Evolutionary conservation across 2,113 vertebrate genomes (phyloP).

Genomic region (Corynorhinus townsendii): DNA sequence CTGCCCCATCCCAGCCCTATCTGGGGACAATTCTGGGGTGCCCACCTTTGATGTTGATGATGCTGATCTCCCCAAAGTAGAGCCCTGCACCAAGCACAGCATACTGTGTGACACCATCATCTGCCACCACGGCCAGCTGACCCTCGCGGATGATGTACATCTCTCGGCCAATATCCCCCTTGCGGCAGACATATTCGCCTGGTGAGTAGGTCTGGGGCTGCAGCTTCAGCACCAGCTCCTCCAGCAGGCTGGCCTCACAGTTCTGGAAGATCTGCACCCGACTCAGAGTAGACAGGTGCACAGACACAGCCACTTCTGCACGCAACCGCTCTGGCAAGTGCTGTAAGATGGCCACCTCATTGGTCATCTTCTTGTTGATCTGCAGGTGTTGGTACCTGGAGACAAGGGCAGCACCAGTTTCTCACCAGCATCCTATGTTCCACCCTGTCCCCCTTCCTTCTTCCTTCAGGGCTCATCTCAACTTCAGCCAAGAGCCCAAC

Average conservation of each 20-base stretch:
- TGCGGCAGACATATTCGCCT: constrained; percentile 92
- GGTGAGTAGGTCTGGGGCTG: constrained; percentile 92
- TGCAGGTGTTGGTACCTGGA: constrained; percentile 88
- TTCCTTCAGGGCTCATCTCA: not conserved
- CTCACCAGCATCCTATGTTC: not conserved
- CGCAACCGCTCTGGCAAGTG: constrained; percentile 85
- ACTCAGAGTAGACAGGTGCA: constrained; percentile 89
- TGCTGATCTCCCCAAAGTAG: constrained; percentile 98
- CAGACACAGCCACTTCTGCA: constrained; percentile 89
- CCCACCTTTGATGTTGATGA: constrained; percentile 93
- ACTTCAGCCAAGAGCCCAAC: not conserved
- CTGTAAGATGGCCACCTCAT: constrained; percentile 85
- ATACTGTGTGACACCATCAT: constrained; percentile 88
- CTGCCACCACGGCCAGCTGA: constrained; percentile 90
- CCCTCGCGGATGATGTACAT: constrained; percentile 97
- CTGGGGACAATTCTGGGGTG: not conserved
- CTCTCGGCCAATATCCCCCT: constrained; percentile 92
- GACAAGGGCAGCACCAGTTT: not conserved
- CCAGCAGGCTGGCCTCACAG: constrained; percentile 91
- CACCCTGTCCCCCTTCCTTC: not conserved
- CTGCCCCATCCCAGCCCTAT: not conserved
- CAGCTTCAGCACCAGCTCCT: constrained; percentile 91
- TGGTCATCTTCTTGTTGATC: constrained; percentile 90
- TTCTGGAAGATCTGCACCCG: constrained; percentile 91
- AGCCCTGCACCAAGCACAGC: constrained; percentile 89